phyloP scores from a whole-genome alignment of 2,797 vertebrate genomes.

The Oophaga sylvatica region DNA sequence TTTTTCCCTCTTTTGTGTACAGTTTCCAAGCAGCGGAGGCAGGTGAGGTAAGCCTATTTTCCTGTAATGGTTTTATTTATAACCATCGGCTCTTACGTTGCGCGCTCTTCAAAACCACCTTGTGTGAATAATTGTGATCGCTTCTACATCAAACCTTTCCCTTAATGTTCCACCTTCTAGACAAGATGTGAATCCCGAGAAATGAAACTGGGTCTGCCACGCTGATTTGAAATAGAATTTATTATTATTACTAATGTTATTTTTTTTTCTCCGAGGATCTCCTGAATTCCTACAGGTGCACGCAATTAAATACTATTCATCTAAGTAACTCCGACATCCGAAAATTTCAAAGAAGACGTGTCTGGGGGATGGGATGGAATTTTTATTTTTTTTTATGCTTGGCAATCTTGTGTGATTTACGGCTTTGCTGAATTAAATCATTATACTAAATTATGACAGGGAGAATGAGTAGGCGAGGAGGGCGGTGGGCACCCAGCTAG shows the following conservation, averaged over 20 bases:
- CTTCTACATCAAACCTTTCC: slow-evolving; percentile 50
- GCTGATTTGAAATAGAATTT: slow-evolving; percentile 41
- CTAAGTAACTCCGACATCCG: background rate
- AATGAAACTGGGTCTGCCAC: slow-evolving; percentile 19
- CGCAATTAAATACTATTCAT: slow-evolving; percentile 10
- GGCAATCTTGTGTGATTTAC: background rate
- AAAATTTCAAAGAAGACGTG: background rate
- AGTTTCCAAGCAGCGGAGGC: slow-evolving; percentile 48
- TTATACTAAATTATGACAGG: background rate
- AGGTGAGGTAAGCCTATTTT: slow-evolving; percentile 52
- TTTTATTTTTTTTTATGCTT: background rate
- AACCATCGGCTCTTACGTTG: slow-evolving; percentile 43
- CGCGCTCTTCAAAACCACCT: slow-evolving; percentile 57
- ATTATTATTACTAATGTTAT: slow-evolving; percentile 28
- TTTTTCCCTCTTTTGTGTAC: slow-evolving; percentile 1
- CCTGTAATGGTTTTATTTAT: slow-evolving; percentile 59
- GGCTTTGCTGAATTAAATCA: slow-evolving; percentile 6
- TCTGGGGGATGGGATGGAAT: background rate
- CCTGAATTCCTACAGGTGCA: slow-evolving; percentile 14
- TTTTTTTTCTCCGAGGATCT: slow-evolving; percentile 31
- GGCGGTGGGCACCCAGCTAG: background rate
- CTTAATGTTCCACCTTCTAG: slow-evolving; percentile 45
- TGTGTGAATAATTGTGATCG: slow-evolving; percentile 60
- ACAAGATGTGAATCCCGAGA: slow-evolving; percentile 36
- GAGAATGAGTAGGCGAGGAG: background rate